Evolutionary conservation across 2,888 invertebrate species (phyloP).

Genomic region (Furcula furcula): DNA sequence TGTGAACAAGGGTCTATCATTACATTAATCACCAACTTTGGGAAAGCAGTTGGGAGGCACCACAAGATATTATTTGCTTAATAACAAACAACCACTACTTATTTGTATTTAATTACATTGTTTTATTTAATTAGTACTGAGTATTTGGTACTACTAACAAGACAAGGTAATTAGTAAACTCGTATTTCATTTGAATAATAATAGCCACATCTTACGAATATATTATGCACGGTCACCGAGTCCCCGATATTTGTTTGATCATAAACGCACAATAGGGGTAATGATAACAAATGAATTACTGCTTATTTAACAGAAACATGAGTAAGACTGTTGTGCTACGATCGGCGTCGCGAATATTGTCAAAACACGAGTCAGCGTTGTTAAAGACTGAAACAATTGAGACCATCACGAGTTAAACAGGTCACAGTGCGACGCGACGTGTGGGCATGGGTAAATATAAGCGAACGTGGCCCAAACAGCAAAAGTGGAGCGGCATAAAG

Average conservation of each 20-base stretch:
- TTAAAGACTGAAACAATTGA: constrained; percentile 53
- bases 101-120: too few relatives aligned
- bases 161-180: too few relatives aligned
- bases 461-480: constrained; percentile 31
- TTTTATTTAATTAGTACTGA: too few relatives aligned
- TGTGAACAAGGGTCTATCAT: too few relatives aligned
- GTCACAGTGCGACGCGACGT: constrained; percentile 39
- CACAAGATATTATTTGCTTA: too few relatives aligned
- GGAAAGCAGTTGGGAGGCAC: too few relatives aligned
- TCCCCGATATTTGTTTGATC: neutral
- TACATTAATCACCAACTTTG: too few relatives aligned
- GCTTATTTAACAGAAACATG: constrained; percentile 29
- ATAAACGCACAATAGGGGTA: neutral
- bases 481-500: constrained; percentile 43
- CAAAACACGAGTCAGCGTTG: constrained; percentile 51
- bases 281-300: constrained; percentile 13
- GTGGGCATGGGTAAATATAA: constrained; percentile 29
- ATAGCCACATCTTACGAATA: too few relatives aligned
- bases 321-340: constrained; percentile 22
- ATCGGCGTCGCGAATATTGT: constrained; percentile 50
- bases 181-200: too few relatives aligned
- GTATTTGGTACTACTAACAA: too few relatives aligned
- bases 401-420: constrained; percentile 41
- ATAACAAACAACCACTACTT: too few relatives aligned
- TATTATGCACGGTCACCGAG: too few relatives aligned